phyloP scores from a whole-genome alignment of 2,888 invertebrate genomes.

The Phanerotoma sp. region DNA sequence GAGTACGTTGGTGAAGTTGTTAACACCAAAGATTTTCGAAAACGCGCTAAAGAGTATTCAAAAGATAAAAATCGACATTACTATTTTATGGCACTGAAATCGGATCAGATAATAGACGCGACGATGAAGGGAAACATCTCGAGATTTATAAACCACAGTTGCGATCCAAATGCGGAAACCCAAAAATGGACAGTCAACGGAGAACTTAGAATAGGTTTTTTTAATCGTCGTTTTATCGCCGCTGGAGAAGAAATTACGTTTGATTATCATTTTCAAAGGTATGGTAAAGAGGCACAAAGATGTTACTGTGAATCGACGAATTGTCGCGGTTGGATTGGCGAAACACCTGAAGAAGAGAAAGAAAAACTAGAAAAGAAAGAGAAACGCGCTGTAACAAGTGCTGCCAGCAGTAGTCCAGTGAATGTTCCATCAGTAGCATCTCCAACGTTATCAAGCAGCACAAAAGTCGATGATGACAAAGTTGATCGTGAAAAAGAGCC shows the following conservation, averaged over 20 bases:
- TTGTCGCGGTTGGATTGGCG: constrained; percentile 96
- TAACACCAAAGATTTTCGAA: constrained; percentile 85
- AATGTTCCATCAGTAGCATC: constrained; percentile 41
- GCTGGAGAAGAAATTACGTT: constrained; percentile 96
- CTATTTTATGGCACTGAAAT: constrained; percentile 96
- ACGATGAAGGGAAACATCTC: constrained; percentile 95
- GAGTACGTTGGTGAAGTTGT: constrained; percentile 99
- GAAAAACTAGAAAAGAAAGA: constrained; percentile 63
- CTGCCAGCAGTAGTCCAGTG: not conserved
- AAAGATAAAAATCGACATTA: constrained; percentile 89
- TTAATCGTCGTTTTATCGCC: constrained; percentile 79
- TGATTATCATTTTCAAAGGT: constrained; percentile 97
- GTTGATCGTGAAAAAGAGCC: constrained; percentile 34
- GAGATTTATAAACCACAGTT: constrained; percentile 98
- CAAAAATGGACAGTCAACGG: constrained; percentile 97
- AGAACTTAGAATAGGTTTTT: constrained; percentile 94
- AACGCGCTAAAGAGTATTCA: constrained; percentile 84
- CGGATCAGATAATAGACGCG: constrained; percentile 95
- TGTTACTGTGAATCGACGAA: constrained; percentile 89
- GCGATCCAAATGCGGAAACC: constrained; percentile 97
- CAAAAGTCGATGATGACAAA: too few relatives aligned
- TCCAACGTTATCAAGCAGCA: constrained; percentile 10
- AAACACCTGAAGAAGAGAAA: constrained; percentile 74
- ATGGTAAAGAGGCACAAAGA: constrained; percentile 94
- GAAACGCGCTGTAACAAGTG: constrained; percentile 53